Base-by-base conservation (phyloP, 2,797 vertebrate species). In the Trachops cirrhosus region DNA sequence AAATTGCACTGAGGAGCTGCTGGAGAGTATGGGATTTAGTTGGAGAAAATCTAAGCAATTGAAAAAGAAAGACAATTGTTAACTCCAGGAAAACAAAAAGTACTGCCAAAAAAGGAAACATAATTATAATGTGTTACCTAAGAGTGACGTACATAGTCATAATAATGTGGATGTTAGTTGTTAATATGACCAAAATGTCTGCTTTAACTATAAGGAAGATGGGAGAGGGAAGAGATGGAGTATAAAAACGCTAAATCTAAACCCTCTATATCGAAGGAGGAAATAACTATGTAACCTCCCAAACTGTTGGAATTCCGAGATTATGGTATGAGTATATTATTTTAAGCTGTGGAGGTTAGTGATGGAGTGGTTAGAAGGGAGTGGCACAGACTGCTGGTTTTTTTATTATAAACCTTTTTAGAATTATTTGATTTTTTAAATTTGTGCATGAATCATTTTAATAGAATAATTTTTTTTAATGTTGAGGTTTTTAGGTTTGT, bases 1-100 rank as follows among this genome's bases (percentile, higher is more conserved):
- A 50, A 57, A n/a, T 57, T 87, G 29, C 11, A 22, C 50, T 24
- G 22, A 68, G 24, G 18, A 9, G 44, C 46, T 77, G 6, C 37
- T 19, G 32, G n/a, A 46, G 15, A n/a, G 3, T 15, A 2, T 71
- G 89, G 64, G n/a, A 59, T 54, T 86, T 48, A 50, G 44, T 64
- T 24, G 77, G 68, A 83, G 70, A 34, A 48, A 86, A 41, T 50
- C 32, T 24, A 73, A 64, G 32, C 44, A 59, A 8, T 34, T 59
- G 7, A 52, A 73, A 89, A 82, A 91, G 57, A n/a, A n/a, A 89
- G 78, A 41, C 88, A 74, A 0, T 71, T 92, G 82, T 44, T 78
- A 89, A 64, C 44, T 67, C 52, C 39, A 89, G 70, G 89, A 92
- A 95, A 89, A 89, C 4, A 26, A 64, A 77, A 89, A 48, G 74